Conservation (phyloP, 2,888 invertebrate species). For the Halocaridina rubra region DNA sequence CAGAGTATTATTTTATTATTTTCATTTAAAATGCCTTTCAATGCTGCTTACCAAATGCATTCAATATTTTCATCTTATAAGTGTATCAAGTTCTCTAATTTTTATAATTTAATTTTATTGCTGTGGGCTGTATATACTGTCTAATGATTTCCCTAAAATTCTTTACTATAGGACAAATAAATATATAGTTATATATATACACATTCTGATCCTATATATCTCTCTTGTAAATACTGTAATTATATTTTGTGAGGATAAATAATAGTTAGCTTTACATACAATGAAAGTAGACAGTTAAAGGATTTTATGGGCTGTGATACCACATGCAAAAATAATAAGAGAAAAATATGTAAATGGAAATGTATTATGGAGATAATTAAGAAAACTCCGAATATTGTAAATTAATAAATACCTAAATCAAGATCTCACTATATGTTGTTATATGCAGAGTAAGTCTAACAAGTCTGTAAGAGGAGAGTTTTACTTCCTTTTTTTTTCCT, state of each 20-base stretch:
- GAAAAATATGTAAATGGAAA: neutral
- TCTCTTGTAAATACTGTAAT: constrained; percentile 28
- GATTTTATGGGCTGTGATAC: constrained; percentile 55
- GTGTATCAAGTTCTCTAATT: no score
- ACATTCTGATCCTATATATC: no score
- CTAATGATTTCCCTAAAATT: no score
- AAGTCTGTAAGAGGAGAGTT: neutral
- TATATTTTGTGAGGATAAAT: constrained; percentile 5
- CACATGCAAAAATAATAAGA: constrained; percentile 55
- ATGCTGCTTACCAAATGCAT: no score
- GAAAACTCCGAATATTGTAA: neutral
- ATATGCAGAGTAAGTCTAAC: neutral
- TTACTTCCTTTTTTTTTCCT: no score
- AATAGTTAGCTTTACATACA: constrained; percentile 43
- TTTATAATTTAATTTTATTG: no score
- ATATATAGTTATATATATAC: neutral
- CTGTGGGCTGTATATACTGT: no score
- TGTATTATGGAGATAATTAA: constrained; percentile 9
- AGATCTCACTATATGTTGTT: neutral
- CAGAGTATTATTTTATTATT: no score
- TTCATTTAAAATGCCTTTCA: no score
- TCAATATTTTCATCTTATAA: no score
- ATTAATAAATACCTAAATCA: neutral
- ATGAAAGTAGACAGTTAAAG: constrained; percentile 42
- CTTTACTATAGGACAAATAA: neutral